Evolutionary conservation across 2,113 vertebrate genomes (phyloP).

Genomic region (Nesogale talazaci): DNA sequence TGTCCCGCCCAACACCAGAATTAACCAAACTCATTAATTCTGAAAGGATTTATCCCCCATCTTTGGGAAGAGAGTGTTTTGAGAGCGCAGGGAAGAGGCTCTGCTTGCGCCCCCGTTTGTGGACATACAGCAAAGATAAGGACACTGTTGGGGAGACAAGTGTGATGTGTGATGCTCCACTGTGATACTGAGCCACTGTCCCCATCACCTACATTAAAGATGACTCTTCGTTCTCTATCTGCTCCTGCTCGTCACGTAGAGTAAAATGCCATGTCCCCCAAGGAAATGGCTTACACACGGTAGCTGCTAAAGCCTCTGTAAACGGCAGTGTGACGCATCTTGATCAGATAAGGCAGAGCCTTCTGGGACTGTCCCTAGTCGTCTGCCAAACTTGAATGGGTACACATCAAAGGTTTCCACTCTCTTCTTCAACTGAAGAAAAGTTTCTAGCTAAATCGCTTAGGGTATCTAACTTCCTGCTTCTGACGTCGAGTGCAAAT

Average conservation of each 20-base stretch:
- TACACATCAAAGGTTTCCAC: slow-evolving; percentile 74
- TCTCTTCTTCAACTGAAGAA: slow-evolving; percentile 60
- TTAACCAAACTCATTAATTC: background rate
- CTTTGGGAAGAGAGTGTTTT: background rate
- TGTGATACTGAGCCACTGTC: background rate
- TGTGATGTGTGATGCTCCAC: no score
- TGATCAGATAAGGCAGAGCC: slow-evolving; percentile 49
- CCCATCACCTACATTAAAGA: background rate
- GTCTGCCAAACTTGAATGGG: slow-evolving; percentile 60
- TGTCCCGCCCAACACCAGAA: background rate
- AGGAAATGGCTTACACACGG: background rate
- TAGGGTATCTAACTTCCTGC: slow-evolving; percentile 69
- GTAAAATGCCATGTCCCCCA: background rate
- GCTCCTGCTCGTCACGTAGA: background rate
- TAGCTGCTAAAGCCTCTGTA: background rate
- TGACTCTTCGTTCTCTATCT: background rate
- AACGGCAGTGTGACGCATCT: background rate
- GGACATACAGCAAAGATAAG: background rate
- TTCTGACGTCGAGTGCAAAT: slow-evolving; percentile 69
- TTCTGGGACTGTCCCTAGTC: slow-evolving; percentile 68
- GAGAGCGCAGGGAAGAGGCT: background rate
- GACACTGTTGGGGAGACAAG: background rate
- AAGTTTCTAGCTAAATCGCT: slow-evolving; percentile 74
- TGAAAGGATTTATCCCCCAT: background rate
- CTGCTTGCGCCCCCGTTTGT: background rate